Conservation (phyloP, 2,888 invertebrate genomes). For the Busseola fusca region DNA sequence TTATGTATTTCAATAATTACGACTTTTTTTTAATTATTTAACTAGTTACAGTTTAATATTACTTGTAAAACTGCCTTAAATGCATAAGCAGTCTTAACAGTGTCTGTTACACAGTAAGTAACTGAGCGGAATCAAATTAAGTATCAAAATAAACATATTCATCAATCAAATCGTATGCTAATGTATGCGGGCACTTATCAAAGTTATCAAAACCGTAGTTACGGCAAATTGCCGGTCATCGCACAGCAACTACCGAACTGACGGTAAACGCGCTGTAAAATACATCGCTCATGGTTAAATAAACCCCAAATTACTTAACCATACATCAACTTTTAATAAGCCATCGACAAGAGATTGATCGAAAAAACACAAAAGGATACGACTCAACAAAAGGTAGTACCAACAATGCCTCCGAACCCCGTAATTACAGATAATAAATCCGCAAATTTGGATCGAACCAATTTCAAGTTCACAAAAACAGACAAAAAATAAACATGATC, state of each 20-base stretch:
- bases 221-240: constrained; percentile 50
- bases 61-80: background rate
- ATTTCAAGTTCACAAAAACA: constrained; percentile 53
- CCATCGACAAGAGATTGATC: constrained; percentile 59
- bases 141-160: constrained; percentile 45
- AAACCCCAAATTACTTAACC: constrained; percentile 45
- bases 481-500: constrained; percentile 58
- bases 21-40: background rate
- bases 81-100: constrained; percentile 6
- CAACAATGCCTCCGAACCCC: constrained; percentile 65
- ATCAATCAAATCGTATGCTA: constrained; percentile 57
- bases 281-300: constrained; percentile 11
- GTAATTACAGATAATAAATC: constrained; percentile 82
- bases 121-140: constrained; percentile 13
- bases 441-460: constrained; percentile 71
- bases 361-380: constrained; percentile 64
- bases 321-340: constrained; percentile 53
- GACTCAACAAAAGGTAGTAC: constrained; percentile 57
- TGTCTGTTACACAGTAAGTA: background rate
- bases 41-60: background rate
- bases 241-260: constrained; percentile 6
- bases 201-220: constrained; percentile 62
- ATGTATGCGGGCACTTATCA: constrained; percentile 55
- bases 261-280: constrained; percentile 26
- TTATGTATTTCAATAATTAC: no score